Base-by-base conservation (phyloP, 2,797 vertebrate genomes). In the Enteromius mattozi region DNA sequence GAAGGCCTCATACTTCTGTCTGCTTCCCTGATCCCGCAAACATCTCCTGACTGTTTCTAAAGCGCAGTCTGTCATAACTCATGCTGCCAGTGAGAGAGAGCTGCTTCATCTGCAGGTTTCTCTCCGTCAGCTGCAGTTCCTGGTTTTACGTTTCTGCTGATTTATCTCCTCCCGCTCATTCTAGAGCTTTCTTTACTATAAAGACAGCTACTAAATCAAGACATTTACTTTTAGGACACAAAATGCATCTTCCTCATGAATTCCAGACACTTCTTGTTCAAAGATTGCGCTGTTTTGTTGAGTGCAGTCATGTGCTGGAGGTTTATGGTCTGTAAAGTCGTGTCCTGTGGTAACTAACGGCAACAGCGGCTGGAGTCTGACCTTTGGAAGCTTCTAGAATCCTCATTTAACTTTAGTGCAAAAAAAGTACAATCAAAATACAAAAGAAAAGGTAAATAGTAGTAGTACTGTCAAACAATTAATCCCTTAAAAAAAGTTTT, bases 161-260 rank as follows among this genome's bases (percentile, higher is more conserved):
- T 88, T 82, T 86, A 86, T 76, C 70, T 9, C 9, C 6, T 56
- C 40, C 30, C 19, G 35, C 56, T 45, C 27, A 35, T 63, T 75
- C 19, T 54, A 8, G 56, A 70, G 10, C 35, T 65, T 40, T 74
- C 37, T 86, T 69, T 80, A 45, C 30, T 40, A 42, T 83, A 80
- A 75, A 19, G 30, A 45, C 21, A 2, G 33, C 17, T n/a, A 37
- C 21, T 83, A 83, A 80, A 80, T 83, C 77, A 33, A 68, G 51
- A 54, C 27, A 17, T 30, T 42, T 59, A n/a, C 24, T 66, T 51
- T 70, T 56, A 51, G 24, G 66, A 65, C n/a, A n/a, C n/a, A n/a
- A n/a, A n/a, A n/a, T n/a, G n/a, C n/a, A n/a, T n/a, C n/a, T n/a
- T n/a, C n/a, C n/a, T n/a, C n/a, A n/a, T n/a, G n/a, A n/a, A n/a